phyloP scores from a whole-genome alignment of 2,888 invertebrate species.

The Pseudococcus longispinus region DNA sequence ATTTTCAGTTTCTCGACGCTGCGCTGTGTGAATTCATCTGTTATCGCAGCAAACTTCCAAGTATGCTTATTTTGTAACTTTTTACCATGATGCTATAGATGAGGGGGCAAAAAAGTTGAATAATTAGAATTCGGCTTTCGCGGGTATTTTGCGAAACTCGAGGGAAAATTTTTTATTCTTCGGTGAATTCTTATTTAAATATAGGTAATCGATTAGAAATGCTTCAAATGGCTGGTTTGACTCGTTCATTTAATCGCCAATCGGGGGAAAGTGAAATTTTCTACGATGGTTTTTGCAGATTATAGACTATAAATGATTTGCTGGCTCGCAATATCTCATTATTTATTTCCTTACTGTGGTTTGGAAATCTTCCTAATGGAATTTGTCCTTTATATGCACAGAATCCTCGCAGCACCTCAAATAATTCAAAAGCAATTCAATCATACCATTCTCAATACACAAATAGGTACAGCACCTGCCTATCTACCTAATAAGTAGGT shows the following conservation, averaged over 20 bases:
- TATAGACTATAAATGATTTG: too few species aligned
- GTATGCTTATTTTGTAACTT: neutral
- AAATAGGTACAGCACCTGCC: too few species aligned
- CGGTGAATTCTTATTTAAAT: neutral
- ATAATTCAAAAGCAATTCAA: too few species aligned
- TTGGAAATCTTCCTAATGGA: too few species aligned
- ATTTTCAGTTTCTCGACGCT: neutral
- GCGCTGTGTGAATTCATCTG: neutral
- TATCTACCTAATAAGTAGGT: too few species aligned
- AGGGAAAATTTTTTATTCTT: neutral
- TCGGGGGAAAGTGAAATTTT: neutral
- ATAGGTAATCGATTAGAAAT: neutral
- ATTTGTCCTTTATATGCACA: too few species aligned
- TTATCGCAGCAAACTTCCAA: neutral
- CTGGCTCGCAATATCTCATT: too few species aligned
- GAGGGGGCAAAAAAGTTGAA: neutral
- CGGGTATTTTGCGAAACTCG: neutral
- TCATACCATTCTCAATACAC: too few species aligned
- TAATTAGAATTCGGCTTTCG: neutral
- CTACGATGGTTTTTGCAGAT: too few species aligned
- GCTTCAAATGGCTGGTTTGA: neutral
- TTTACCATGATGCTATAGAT: neutral
- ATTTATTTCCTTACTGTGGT: too few species aligned
- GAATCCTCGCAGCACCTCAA: too few species aligned
- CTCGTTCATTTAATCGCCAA: neutral